Percentiles rank a stretch among this genome's conserved stretches.
phyloP scores from a whole-genome alignment of 2,797 vertebrate genomes.

The Tiaroga cobitis region DNA sequence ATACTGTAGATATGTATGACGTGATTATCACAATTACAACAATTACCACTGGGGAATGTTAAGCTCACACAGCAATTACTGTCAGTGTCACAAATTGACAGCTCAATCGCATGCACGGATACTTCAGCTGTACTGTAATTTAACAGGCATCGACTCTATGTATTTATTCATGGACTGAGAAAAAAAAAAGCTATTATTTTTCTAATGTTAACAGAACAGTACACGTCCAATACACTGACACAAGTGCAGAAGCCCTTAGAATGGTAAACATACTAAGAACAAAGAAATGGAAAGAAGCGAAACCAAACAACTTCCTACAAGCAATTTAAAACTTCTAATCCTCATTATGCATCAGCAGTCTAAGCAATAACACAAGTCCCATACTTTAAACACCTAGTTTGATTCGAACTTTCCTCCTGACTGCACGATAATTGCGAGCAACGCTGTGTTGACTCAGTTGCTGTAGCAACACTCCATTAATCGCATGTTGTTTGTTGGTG shows the following conservation, averaged over 20 bases:
- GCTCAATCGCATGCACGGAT: neutral
- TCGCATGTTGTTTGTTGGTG: constrained; percentile 41
- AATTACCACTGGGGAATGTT: neutral
- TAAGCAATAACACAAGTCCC: constrained; percentile 1
- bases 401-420: constrained; percentile 30
- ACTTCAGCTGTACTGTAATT: neutral
- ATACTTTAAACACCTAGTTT: constrained; percentile 14
- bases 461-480: constrained; percentile 59
- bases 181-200: neutral
- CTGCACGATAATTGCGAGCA: constrained; percentile 50
- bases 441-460: constrained; percentile 40
- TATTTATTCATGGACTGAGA: neutral
- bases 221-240: neutral
- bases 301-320: neutral
- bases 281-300: neutral
- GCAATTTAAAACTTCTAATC: constrained; percentile 20
- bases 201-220: neutral
- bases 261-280: neutral
- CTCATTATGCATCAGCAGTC: constrained; percentile 29
- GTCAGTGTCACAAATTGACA: constrained; percentile 1
- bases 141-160: neutral
- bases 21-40: neutral
- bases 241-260: neutral
- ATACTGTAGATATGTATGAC: neutral
- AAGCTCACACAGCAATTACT: constrained; percentile 7